Evolutionary conservation across 1,140 invertebrate genomes (phyloP), one percentile per base, ranked within the genome.

Genomic region (Brachionus rubens): DNA sequence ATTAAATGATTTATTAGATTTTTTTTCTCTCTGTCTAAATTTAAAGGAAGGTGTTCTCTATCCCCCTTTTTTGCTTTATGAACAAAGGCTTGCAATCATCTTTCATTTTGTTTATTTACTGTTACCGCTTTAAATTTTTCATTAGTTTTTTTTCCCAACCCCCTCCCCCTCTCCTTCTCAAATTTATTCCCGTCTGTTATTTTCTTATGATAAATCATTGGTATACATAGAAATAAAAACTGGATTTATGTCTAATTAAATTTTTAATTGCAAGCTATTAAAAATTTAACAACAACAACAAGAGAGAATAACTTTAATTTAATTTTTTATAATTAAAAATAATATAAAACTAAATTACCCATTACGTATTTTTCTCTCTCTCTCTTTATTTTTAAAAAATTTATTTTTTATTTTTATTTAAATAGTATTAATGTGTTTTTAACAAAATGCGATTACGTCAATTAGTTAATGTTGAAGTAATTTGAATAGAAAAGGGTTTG

Each of bases 331-430:
- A 59, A 59, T 59, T 59, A 59, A 59, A 59, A 33, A 19, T 33
- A 59, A 59, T 59, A 59, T 59, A 59, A 59, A 59, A 59, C 21
- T 59, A 59, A 59, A 59, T 59, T 59, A 59, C 54, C 54, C 54
- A 59, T 59, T 59, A 59, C 54, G 30, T 19, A 19, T 59, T 59
- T 33, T 12, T 48, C 16, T 48, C 16, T 48, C 16, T 48, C 16
- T 48, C 16, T 48, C 16, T 16, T 48, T 59, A 40, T 40, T 59
- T 36, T 19, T 59, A 24, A 26, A 36, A 59, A 33, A 36, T 16
- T 26, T 26, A 54, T 14, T 26, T 14, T 28, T 14, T 26, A 54
- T 26, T 21, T 26, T 26, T 26, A 52, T 9, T 24, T 24, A 52
- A 24, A 26, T 6, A 52, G 26, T 26, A 3, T 4, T 24, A 48